These are phyloP conservation scores for Enteromius paludinosus DNA, from an alignment of 2,797 vertebrate genomes.

Conservation along the genomic window DNA sequence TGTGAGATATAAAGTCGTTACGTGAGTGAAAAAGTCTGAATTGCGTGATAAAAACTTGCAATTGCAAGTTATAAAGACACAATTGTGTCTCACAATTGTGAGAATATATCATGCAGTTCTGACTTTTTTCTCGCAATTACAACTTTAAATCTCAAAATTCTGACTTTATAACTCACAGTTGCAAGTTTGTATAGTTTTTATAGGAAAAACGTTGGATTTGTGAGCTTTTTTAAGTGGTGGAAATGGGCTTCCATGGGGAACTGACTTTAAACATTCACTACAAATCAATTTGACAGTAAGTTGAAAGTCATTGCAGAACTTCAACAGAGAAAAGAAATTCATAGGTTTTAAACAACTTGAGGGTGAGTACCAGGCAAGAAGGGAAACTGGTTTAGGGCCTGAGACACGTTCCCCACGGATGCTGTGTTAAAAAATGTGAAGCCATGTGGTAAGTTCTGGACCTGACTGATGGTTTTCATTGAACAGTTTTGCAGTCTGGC, in stretches of 20 bases:
- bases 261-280: not conserved
- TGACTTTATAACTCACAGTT: no score
- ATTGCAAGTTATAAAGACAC: no score
- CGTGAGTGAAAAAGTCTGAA: no score
- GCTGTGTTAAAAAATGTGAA: constrained; percentile 12
- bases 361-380: not conserved
- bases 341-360: not conserved
- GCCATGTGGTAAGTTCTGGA: constrained; percentile 15
- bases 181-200: no score
- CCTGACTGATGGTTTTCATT: constrained; percentile 5
- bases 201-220: no score
- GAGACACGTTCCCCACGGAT: not conserved
- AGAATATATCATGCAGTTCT: no score
- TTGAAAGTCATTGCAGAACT: not conserved
- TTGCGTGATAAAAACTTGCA: no score
- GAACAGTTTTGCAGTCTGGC: constrained; percentile 24
- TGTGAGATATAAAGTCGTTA: no score
- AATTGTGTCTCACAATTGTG: no score
- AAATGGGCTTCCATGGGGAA: not conserved
- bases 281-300: not conserved
- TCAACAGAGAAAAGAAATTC: not conserved
- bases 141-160: no score
- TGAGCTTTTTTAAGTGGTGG: no score
- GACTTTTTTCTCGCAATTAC: no score
- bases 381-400: not conserved